phyloP scores from a whole-genome alignment of 2,797 vertebrate species.

The Dallia pectoralis region DNA sequence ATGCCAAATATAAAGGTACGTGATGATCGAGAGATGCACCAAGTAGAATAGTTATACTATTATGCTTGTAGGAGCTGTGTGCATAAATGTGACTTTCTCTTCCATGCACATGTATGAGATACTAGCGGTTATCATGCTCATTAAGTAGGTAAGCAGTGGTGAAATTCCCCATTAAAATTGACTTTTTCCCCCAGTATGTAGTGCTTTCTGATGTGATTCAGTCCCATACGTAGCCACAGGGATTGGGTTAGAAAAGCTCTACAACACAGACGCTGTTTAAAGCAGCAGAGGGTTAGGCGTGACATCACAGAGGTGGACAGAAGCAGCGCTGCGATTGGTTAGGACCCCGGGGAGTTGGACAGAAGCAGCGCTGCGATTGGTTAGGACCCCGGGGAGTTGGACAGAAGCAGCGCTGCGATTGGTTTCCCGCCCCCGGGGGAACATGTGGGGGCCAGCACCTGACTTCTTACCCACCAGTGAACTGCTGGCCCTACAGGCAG shows the following conservation, averaged over 20 bases:
- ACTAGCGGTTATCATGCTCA: not conserved
- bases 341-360: slow-evolving; percentile 38
- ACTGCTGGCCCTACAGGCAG: slow-evolving; percentile 74
- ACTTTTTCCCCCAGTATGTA: not conserved
- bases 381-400: slow-evolving; percentile 37
- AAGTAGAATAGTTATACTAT: too few relatives aligned
- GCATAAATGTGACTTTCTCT: too few relatives aligned
- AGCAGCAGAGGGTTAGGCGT: slow-evolving; percentile 39
- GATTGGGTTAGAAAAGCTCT: not conserved
- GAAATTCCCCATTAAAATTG: not conserved
- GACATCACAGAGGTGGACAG: slow-evolving; percentile 39
- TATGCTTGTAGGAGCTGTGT: too few relatives aligned
- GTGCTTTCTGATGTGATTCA: not conserved
- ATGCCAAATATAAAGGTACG: too few relatives aligned
- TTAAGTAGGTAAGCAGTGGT: not conserved
- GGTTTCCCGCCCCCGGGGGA: slow-evolving; percentile 33
- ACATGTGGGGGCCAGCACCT: slow-evolving; percentile 36
- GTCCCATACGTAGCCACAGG: not conserved
- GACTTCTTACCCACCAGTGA: slow-evolving; percentile 74
- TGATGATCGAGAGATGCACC: too few relatives aligned
- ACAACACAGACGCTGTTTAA: slow-evolving; percentile 34
- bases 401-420: slow-evolving; percentile 38
- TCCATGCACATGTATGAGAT: not conserved
- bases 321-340: slow-evolving; percentile 36
- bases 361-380: too few relatives aligned